Evolutionary conservation across 2,888 invertebrate species (phyloP), one percentile per base, ranked within the genome.

Genomic region (Lacanobia oleracea): DNA sequence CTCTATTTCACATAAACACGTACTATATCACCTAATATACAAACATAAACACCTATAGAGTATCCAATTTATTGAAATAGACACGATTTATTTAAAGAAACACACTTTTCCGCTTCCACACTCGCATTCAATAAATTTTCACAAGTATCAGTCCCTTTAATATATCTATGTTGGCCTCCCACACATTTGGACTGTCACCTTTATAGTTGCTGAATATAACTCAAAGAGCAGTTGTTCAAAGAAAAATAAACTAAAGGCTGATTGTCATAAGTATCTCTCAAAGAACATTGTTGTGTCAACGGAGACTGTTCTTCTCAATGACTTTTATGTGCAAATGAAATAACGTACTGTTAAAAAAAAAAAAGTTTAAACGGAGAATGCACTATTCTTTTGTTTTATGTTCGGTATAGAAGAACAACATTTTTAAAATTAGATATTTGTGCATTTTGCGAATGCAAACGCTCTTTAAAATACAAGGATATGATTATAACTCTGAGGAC

Each of bases 41-140:
- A 62, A 45, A 75, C 16, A 79, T 70, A 67, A 81, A 79, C 61
- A 62, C 51, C 33, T 56, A 45, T 65, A 75, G n/a, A 60, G 62
- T 75, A 79, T 14, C 43, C 14, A 75, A 72, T 69, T 82, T 75
- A 75, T 65, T 21, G 61, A 14, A 54, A 33, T 16, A 10, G 2
- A 33, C 23, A 16, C 27, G 5, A 72, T 78, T 74, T 79, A 79
- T 81, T 64, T 59, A 4, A 51, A 67, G 27, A 62, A 67, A 57
- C 66, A 62, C 33, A 7, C 6, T 70, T 70, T 72, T 64, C 33
- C 40, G 62, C 71, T 48, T 68, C 57, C 66, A 40, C 66, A 64
- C 53, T 56, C 56, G 27, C 14, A 21, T 61, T 27, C 27, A 60
- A 73, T 81, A 71, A 33, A 81, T 72, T 67, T 57, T 4, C 12